Evolutionary conservation across 2,113 vertebrate species (phyloP), one percentile per base, ranked within the genome.

Genomic region (Prionailurus bengalensis): DNA sequence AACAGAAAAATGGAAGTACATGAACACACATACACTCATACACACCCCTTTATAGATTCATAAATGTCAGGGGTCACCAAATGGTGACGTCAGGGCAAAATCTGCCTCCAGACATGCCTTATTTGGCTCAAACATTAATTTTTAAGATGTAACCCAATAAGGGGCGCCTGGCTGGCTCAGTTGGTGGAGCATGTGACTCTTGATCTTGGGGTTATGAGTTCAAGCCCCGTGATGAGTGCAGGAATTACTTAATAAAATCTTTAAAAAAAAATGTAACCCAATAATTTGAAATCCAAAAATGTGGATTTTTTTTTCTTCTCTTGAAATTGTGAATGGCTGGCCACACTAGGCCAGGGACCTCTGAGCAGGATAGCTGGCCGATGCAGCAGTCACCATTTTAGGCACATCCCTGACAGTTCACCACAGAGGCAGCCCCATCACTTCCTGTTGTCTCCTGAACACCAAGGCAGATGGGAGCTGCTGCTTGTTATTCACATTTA

Each of bases 291-390:
- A 79, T 86, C n/a, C 65, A 78, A 61, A 79, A 14, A 68, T 82
- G 8, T 58, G 73, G 39, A 79, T 79, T 94, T 79, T 94, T 9
- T 95, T 87, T 33, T 33, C 27, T 97, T 83, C 81, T 89, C 27
- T 65, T 79, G 39, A 86, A 92, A 79, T 55, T 71, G 39, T 73
- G 68, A 91, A 85, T 65, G 78, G 55, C 39, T 68, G 55, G 53
- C 80, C 70, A 17, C 45, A 53, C 2, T 7, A 36, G 63, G 25
- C 51, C 42, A 51, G n/a, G 55, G 53, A 15, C n/a, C 27, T 96
- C 12, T 23, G 4, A 11, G 33, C 25, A 61, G 36, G 33, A 91
- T 10, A 36, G 1, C 27, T 63, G 58, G 58, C 25, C 1, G 5
- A 31, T 10, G 39, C 1, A 29, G 48, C 45, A 31, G 29, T 25